Evolutionary conservation across 2,797 vertebrate species (phyloP).

Genomic region (Poeciliopsis paucimaculata): DNA sequence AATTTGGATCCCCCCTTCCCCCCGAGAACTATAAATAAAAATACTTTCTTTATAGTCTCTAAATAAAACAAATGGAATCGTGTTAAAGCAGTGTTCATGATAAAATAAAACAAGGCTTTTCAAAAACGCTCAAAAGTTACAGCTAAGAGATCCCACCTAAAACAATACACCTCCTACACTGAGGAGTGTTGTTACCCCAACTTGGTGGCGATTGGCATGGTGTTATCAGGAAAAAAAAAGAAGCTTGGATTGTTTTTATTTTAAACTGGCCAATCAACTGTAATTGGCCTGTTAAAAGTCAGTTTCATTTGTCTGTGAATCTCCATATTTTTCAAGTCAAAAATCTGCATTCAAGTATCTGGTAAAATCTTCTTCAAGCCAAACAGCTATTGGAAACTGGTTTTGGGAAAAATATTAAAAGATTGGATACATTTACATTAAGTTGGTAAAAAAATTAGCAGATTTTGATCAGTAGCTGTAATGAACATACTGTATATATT

Average conservation of each 20-base stretch:
- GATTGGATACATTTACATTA: neutral
- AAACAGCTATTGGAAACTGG: too few species aligned
- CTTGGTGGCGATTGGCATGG: neutral
- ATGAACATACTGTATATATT: neutral
- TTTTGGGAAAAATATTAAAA: neutral
- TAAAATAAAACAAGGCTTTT: neutral
- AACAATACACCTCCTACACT: neutral
- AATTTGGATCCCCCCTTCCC: neutral
- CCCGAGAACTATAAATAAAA: neutral
- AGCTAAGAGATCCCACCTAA: neutral
- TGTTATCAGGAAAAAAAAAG: neutral
- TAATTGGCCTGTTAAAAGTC: neutral
- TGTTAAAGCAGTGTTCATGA: neutral
- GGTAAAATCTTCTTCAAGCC: too few species aligned
- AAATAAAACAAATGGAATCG: neutral
- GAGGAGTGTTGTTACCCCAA: neutral
- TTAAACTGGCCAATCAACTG: neutral
- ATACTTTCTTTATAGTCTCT: neutral
- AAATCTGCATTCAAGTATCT: too few species aligned
- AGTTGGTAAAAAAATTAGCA: neutral
- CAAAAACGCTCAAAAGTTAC: neutral
- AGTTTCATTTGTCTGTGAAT: too few species aligned
- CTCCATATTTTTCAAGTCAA: too few species aligned
- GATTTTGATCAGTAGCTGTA: neutral
- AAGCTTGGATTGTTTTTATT: neutral